phyloP scores from a whole-genome alignment of 2,888 invertebrate genomes.

The Rhagonycha fulva region DNA sequence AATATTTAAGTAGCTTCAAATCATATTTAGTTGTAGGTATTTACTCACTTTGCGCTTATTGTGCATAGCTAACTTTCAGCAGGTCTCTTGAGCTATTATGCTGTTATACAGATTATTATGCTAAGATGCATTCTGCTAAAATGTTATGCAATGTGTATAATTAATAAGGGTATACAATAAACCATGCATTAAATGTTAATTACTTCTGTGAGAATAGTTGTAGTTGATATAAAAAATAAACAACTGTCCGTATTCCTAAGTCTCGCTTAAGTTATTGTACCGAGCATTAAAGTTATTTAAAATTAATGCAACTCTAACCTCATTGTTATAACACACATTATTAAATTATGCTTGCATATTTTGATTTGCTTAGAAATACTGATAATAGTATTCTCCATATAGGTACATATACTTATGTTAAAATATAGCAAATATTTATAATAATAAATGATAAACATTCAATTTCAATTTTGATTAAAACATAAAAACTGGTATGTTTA shows the following conservation, averaged over 20 bases:
- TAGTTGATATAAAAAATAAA: background rate
- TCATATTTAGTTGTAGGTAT: background rate
- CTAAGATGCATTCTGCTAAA: slow-evolving; percentile 13
- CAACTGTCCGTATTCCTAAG: background rate
- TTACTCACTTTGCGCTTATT: background rate
- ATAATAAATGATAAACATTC: no score
- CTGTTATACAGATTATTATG: slow-evolving; percentile 15
- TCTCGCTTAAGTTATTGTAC: background rate
- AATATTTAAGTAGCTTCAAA: background rate
- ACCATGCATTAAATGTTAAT: slow-evolving; percentile 24
- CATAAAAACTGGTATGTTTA: no score
- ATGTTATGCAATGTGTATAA: slow-evolving; percentile 22
- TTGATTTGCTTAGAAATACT: no score
- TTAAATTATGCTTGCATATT: background rate
- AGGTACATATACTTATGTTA: no score
- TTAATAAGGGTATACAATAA: slow-evolving; percentile 21
- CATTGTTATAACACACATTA: background rate
- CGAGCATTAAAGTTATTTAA: background rate
- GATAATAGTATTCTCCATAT: no score
- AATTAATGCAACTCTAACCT: background rate
- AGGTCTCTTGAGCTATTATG: background rate
- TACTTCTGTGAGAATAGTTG: background rate
- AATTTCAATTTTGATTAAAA: no score
- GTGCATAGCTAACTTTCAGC: background rate
- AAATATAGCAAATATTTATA: no score